Base-by-base conservation (phyloP, 1,140 invertebrate genomes). In the Dryas iulia region DNA sequence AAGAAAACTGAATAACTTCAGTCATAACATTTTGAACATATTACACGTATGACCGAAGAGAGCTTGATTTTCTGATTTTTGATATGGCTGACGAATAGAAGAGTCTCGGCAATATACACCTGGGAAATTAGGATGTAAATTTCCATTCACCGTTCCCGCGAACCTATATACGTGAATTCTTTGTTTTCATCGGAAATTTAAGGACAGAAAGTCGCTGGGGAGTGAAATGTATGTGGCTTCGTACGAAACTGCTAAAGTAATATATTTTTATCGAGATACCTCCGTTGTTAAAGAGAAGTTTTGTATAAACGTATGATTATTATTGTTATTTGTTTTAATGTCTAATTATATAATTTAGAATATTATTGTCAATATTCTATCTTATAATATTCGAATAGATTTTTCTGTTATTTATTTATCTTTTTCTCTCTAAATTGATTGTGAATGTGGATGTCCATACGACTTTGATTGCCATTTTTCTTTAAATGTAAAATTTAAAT, bases 61-160 rank as follows among this genome's bases (percentile, higher is more conserved):
- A 53, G 39, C 25, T 56, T 54, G 25, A 63, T 63, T 54, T 62
- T 62, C 25, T 18, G 25, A 56, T 53, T 62, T 62, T 63, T 63
- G 61, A 56, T 54, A 63, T 82, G 66, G 69, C 76, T 86, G 82
- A 88, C 82, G 82, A 89, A 86, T 83, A 82, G 72, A 81, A 82
- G 72, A 81, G 71, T 72, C 72, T 71, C 73, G 67, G 59, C 75
- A 78, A 72, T 78, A 84, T 80, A 71, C 88, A 79, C 86, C 53
- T 66, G 86, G 88, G 88, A 90, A 90, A 90, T 90, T 90, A 89
- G 86, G 80, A 89, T 89, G 86, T 87, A 90, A 89, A 90, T 87
- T 90, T 84, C 69, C 79, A 84, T 87, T 90, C 82, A 74, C 75
- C 81, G 72, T 70, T 83, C 76, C 59, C 72, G 76, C 77, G 77